Percentiles rank a stretch among this genome's conserved stretches.
phyloP scores from a whole-genome alignment of 2,888 invertebrate genomes.

The Andrena hattorfiana region DNA sequence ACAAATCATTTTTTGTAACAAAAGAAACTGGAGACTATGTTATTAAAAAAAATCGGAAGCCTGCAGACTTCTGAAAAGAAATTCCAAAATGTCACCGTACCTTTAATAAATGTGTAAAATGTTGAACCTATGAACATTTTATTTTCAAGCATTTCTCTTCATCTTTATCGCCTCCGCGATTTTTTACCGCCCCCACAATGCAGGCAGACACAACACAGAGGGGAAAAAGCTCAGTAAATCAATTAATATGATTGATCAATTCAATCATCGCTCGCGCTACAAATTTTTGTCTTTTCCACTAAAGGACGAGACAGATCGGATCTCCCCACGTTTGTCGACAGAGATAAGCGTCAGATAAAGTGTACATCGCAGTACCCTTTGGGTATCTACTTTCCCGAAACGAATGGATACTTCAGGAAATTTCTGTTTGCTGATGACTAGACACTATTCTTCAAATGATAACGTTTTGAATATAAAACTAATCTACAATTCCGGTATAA shows the following conservation, averaged over 20 bases:
- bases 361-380: slow-evolving; percentile 7
- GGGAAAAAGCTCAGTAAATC: too few species aligned
- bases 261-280: slow-evolving; percentile 2
- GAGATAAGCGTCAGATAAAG: slow-evolving; percentile 35
- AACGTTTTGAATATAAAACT: slow-evolving; percentile 11
- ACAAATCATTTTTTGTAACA: too few species aligned
- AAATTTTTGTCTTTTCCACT: not conserved
- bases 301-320: not conserved
- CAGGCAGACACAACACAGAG: too few species aligned
- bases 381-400: not conserved
- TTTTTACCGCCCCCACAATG: too few species aligned
- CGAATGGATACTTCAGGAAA: slow-evolving; percentile 8
- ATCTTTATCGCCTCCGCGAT: too few species aligned
- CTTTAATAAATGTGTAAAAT: too few species aligned
- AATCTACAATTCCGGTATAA: not conserved
- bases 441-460: slow-evolving; percentile 13
- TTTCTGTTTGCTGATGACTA: not conserved
- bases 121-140: too few species aligned
- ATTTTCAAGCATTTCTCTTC: too few species aligned
- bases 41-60: too few species aligned
- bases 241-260: not conserved
- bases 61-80: too few species aligned
- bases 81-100: too few species aligned
- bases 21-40: too few species aligned
- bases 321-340: not conserved